These are phyloP conservation scores for Amphiprion ocellaris DNA, from an alignment of 2,113 vertebrate species.

Conservation along the genomic window DNA sequence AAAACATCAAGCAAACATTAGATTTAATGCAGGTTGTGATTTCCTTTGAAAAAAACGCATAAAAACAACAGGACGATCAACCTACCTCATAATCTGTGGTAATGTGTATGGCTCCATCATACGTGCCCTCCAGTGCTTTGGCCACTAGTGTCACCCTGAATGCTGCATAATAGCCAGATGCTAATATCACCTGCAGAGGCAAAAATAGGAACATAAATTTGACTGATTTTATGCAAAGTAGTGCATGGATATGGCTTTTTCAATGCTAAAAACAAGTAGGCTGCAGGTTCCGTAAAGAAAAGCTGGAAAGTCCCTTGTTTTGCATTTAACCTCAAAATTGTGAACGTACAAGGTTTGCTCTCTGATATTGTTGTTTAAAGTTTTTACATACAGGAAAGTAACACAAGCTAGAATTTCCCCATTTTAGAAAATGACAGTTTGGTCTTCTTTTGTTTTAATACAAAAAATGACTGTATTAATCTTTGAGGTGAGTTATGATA, in stretches of 20 bases:
- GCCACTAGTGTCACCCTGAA: slow-evolving; percentile 94
- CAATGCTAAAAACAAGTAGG: background rate
- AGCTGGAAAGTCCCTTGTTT: background rate
- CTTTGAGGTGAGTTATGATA: no score
- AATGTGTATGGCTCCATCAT: slow-evolving; percentile 96
- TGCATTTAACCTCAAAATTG: no score
- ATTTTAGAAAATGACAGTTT: no score
- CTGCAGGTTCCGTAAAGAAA: background rate
- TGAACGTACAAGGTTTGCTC: no score
- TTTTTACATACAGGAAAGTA: no score
- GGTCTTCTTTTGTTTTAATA: no score
- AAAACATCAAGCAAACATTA: background rate
- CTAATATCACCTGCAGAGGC: slow-evolving; percentile 87
- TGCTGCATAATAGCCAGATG: slow-evolving; percentile 94
- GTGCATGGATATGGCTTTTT: background rate
- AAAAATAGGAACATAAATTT: background rate
- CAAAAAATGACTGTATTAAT: no score
- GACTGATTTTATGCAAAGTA: background rate
- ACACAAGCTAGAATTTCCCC: no score
- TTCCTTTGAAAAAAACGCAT: background rate
- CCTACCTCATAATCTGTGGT: slow-evolving; percentile 97
- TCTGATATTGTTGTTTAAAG: no score
- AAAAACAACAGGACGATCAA: background rate
- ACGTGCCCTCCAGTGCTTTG: slow-evolving; percentile 92
- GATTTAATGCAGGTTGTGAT: background rate